Base-by-base conservation (phyloP, 2,113 vertebrate genomes). In the Chauna torquata region DNA sequence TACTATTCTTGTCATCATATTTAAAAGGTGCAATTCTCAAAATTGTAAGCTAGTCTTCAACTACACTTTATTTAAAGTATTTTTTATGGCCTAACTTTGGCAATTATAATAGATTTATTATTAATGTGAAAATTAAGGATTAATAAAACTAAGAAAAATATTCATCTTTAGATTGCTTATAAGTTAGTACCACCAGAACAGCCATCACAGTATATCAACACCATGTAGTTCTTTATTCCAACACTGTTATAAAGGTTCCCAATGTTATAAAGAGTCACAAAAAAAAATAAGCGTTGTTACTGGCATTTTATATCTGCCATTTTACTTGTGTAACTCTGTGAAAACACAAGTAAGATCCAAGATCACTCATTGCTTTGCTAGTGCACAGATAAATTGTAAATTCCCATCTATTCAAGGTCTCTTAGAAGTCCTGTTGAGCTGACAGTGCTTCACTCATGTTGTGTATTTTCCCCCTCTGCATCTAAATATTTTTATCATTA, bases 401-500 rank as follows among this genome's bases (percentile, higher is more conserved):
- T 83, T 90, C 45, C 8, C 9, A 40, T 42, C 20, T 86, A 55
- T 78, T 85, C 28, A 59, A 90, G 50, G n/a, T 64, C 20, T 78
- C 66, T 80, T 90, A 85, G 17, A 91, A 79, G n/a, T 76, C 47
- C 45, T 77, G 25, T 86, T 88, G 45, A 86, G 42, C 47, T 66
- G 88, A 85, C 65, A 74, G 4, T 50, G 38, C 11, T 87, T 87
- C 77, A 12, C 71, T 47, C n/a, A 50, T 50, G 49, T 84, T 88
- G 8, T 66, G 24, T 11, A 83, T 95, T 90, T 65, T 74, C 34
- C 18, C 13, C 49, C 81, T 40, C 44, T 69, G 27, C 77, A 80
- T 84, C 28, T 62, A 92, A 95, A 88, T 79, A 88, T 93, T 95
- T 86, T 91, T 95, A 90, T 82, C 91, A 79, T 91, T 94, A 28